Evolutionary conservation across 2,113 vertebrate genomes (phyloP).

Genomic region (Himantopus leucocephalus): DNA sequence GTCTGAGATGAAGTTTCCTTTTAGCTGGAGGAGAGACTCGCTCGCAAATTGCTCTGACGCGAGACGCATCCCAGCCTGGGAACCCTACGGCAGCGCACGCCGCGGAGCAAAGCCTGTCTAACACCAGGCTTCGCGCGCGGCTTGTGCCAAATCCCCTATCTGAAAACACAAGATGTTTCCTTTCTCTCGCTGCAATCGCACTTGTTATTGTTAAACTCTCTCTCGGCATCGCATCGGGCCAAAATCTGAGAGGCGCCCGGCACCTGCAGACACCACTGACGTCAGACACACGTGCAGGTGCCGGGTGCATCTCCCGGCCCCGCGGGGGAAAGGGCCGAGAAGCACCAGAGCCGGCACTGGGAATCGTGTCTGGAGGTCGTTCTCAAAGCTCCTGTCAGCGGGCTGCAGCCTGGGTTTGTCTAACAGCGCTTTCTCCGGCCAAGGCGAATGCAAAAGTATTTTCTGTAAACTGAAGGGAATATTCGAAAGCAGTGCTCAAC

Average conservation of each 20-base stretch:
- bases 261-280: not conserved
- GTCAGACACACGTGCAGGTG: not conserved
- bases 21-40: not conserved
- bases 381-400: not conserved
- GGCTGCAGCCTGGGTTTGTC: not conserved
- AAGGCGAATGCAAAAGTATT: not conserved
- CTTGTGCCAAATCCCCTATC: constrained; percentile 53
- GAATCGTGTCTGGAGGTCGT: fast-evolving
- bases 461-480: not conserved
- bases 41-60: not conserved
- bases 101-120: not conserved
- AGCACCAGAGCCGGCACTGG: not conserved
- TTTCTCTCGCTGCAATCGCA: constrained; percentile 32
- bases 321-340: not conserved
- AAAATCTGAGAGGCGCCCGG: not conserved
- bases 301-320: not conserved
- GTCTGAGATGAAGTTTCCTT: not conserved
- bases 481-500: not conserved
- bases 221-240: not conserved
- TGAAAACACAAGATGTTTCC: constrained; percentile 67
- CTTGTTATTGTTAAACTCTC: not conserved
- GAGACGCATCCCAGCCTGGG: constrained; percentile 19
- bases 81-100: not conserved
- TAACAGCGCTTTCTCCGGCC: fast-evolving
- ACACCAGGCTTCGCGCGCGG: not conserved